A percentile compares a stretch with the other conserved stretches of the same genome.
Evolutionary conservation across 2,888 invertebrate genomes (phyloP).

Genomic region (Himalopsyche tibetana): DNA sequence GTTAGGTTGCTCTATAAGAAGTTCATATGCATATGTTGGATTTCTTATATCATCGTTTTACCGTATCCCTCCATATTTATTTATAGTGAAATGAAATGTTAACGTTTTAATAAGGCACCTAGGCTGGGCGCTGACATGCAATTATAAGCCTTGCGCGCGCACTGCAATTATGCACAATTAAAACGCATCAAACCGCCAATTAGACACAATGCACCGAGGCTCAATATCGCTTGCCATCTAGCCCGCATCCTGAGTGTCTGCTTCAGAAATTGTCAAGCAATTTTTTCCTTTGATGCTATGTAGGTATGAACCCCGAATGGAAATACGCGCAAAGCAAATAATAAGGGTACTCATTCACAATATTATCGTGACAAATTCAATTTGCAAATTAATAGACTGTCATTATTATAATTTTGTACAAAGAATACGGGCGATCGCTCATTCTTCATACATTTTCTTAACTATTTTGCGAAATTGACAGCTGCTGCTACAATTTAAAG

Average conservation of each 20-base stretch:
- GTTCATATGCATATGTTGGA: too few species aligned
- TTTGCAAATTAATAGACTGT: neutral
- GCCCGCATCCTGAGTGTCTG: slow-evolving; percentile 23
- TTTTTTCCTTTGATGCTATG: neutral
- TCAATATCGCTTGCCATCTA: slow-evolving; percentile 56
- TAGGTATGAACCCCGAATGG: neutral
- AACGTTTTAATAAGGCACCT: slow-evolving; percentile 61
- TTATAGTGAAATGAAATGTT: slow-evolving; percentile 55
- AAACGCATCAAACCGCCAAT: slow-evolving; percentile 61
- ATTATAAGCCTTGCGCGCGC: slow-evolving; percentile 57
- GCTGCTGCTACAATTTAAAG: too few species aligned
- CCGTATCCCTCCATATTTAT: neutral
- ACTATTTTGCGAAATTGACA: too few species aligned
- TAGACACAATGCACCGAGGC: slow-evolving; percentile 51
- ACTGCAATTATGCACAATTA: slow-evolving; percentile 61
- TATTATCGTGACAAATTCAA: neutral
- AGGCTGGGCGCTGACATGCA: slow-evolving; percentile 52
- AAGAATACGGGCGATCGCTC: neutral
- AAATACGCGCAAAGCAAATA: neutral
- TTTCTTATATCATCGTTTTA: too few species aligned
- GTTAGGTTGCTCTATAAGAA: too few species aligned
- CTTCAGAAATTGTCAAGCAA: slow-evolving; percentile 20
- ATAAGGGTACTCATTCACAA: neutral
- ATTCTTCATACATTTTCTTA: too few species aligned
- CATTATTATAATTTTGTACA: neutral